Evolutionary conservation across 1,140 invertebrate genomes (phyloP).

Genomic region (Maniola jurtina): DNA sequence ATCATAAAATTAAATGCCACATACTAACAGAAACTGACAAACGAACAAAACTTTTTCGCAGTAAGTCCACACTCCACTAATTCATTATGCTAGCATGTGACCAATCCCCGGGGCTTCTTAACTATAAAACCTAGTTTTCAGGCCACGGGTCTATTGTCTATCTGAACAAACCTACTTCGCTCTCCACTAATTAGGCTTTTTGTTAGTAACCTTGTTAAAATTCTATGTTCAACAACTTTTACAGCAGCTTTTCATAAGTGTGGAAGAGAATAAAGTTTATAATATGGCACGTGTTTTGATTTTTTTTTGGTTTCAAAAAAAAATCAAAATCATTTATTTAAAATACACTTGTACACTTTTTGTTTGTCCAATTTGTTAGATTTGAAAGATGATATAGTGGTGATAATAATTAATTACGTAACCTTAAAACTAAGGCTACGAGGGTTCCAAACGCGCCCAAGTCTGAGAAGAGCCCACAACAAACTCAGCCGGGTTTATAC

Average conservation of each 20-base stretch:
- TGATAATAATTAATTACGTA: no score
- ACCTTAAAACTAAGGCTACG: no score
- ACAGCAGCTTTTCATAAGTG: slow-evolving; percentile 14
- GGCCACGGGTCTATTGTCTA: slow-evolving; percentile 29
- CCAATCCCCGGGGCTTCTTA: slow-evolving; percentile 31
- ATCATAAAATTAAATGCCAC: neutral
- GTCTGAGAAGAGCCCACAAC: no score
- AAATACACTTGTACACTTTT: no score
- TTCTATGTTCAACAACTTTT: slow-evolving; percentile 30
- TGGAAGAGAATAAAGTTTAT: slow-evolving; percentile 5
- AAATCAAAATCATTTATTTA: no score
- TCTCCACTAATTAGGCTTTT: slow-evolving; percentile 41
- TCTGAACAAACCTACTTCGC: slow-evolving; percentile 27
- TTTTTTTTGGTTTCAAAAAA: no score
- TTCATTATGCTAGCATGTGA: slow-evolving; percentile 26
- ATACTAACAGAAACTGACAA: slow-evolving; percentile 19
- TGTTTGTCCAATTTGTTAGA: no score
- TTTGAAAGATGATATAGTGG: no score
- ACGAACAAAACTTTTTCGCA: slow-evolving; percentile 28
- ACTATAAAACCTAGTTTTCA: slow-evolving; percentile 31
- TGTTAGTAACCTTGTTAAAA: slow-evolving; percentile 40
- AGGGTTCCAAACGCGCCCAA: no score
- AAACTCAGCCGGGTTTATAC: no score
- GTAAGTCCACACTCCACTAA: slow-evolving; percentile 22
- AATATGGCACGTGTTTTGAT: neutral